Conservation (phyloP, 1,140 invertebrate species). For the Papilio polytes region DNA sequence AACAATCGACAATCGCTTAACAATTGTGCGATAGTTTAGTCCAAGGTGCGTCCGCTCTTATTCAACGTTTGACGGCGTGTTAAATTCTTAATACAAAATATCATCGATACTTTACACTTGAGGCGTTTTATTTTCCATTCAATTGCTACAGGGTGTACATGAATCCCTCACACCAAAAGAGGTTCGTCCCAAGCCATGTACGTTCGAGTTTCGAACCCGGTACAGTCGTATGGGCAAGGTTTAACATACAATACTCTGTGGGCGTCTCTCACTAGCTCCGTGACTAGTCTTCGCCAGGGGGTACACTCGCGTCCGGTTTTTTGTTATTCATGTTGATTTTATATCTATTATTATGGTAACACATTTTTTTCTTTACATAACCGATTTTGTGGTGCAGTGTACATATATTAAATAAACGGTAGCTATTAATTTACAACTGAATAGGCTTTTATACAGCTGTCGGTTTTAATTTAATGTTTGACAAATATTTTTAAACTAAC, state of each 20-base stretch:
- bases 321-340: conserved; percentile 39
- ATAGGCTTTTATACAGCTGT: conserved; percentile 4
- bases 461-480: conserved; percentile 10
- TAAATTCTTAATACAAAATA: background rate
- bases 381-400: conserved; percentile 4
- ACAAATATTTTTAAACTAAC: conserved; percentile 5
- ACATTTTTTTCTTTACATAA: conserved; percentile 26
- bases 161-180: conserved; percentile 51
- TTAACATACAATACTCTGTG: conserved; percentile 76
- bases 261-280: conserved; percentile 53
- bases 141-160: conserved; percentile 6
- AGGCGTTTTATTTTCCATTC: conserved; percentile 15
- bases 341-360: conserved; percentile 38
- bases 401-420: conserved; percentile 18
- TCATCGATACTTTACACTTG: conserved; percentile 10
- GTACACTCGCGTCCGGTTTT: conserved; percentile 31
- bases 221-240: conserved; percentile 51
- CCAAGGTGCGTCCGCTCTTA: background rate
- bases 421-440: conserved; percentile 26
- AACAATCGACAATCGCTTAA: too few species aligned
- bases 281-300: conserved; percentile 39
- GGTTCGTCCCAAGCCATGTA: conserved; percentile 67
- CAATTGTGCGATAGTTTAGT: background rate
- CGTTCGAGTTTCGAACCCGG: conserved; percentile 55
- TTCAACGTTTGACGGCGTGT: background rate